Evolutionary conservation across 2,888 invertebrate genomes (phyloP), one percentile per base, ranked within the genome.

Genomic region (Apamea monoglypha): DNA sequence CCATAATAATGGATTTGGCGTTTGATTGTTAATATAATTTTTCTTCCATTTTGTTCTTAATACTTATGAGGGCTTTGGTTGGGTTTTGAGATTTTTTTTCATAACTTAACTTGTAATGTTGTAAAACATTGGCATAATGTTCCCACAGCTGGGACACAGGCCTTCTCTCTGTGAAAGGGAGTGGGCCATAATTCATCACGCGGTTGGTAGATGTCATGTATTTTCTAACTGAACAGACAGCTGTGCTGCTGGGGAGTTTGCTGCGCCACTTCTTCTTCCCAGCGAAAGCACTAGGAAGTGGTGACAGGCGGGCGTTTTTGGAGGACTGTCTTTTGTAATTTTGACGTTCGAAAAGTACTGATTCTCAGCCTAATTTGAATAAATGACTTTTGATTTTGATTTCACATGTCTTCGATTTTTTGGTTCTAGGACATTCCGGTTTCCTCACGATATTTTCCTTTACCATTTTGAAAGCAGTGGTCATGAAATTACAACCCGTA

Each of bases 1-100:
- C 14, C 56, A 71, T 77, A 77, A 68, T 72, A 82, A 67, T 69
- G 29, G 47, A 64, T 74, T 61, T 16, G 7, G 7, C 5, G 0
- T 66, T 85, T 76, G 74, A 59, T 68, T 71, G 3, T 61, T 66
- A 63, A 44, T 67, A 8, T 32, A 40, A 47, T 29, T 29, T n/a
- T 7, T 21, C 2, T 74, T 72, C n/a, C 12, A 70, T 59, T 36
- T 59, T 56, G 0, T 36, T 56, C 18, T n/a, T 18, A 18, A n/a
- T 36, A n/a, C 0, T 6, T 18, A 50, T 2, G 18, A 71, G 36
- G n/a, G 18, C n/a, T 56, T 36, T 56, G 0, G 16, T 36, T 32
- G 32, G 32, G 1, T 32, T 32, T 32, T 32, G 32, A 3, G 32
- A 29, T 50, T 21, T 10, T 64, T 18, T 40, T 40, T 8, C 3